Base-by-base conservation (phyloP, 92 coral and sea anemone species). In the Porites divaricata region DNA sequence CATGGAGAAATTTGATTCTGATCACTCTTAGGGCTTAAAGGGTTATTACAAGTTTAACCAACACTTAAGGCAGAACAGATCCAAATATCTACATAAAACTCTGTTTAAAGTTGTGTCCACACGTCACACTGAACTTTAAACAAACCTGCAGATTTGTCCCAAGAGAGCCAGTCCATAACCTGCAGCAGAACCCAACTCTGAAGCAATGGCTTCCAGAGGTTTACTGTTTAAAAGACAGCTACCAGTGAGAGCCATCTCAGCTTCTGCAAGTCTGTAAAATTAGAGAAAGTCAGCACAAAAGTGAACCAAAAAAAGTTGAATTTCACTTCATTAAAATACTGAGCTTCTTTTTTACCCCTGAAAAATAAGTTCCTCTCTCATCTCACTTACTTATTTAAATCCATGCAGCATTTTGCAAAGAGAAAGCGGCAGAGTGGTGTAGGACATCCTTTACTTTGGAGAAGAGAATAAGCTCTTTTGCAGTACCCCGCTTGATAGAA, bases 371-470 rank as follows among this genome's bases (percentile, higher is more conserved):
- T 15, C n/a, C n/a, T n/a, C n/a, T n/a, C n/a, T n/a, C n/a, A 51
- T 12, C 11, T 51, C 16, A 92, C 99, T 78, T 95, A 97, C 99
- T 97, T 97, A 87, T 97, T 93, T 66, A 97, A 79, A 52, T 95
- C 95, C 67, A 92, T 56, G 70, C 99, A 97, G 85, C 99, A 97
- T 84, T 97, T 97, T 9, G 99, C 99, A 93, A 97, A 97, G 28
- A 97, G 90, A 74, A 94, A 95, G 23, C 95, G 94, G 63, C 99
- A 97, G 21, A 89, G 91, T 10, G 99, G 95, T 3, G 97, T 92
- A 17, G 95, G 98, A 63, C 86, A 95, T 0, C 99, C 99, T 72
- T 89, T 92, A 76, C 90, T 91, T 70, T 97, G 99, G 8, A 97
- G 88, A 48, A 97, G 81, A 28, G 93, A 85, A 77, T 93, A 97